phyloP scores from a whole-genome alignment of 2,797 vertebrate genomes.

The Iguana delicatissima region DNA sequence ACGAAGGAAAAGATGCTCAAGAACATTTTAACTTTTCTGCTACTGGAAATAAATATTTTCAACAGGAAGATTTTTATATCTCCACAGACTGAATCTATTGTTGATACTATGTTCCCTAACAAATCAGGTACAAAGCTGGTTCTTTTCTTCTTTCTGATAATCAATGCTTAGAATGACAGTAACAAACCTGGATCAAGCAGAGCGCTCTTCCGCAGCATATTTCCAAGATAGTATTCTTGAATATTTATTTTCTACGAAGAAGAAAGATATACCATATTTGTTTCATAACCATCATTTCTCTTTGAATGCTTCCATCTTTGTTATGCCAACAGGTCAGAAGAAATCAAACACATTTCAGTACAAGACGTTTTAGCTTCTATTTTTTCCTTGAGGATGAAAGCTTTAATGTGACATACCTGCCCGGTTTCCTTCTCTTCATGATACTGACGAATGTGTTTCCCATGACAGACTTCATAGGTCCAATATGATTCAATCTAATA shows the following conservation, averaged over 20 bases:
- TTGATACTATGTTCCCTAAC: neutral
- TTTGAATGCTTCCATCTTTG: slow-evolving; percentile 23
- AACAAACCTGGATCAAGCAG: slow-evolving; percentile 85
- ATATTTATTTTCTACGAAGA: slow-evolving; percentile 90
- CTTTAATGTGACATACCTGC: slow-evolving; percentile 84
- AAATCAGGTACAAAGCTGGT: too few relatives aligned
- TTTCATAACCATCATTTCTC: neutral
- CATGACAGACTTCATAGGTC: slow-evolving; percentile 98
- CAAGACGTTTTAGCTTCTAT: neutral
- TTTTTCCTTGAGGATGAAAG: neutral
- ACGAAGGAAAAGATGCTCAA: neutral
- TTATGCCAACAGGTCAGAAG: neutral
- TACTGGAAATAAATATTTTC: neutral
- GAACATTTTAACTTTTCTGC: neutral
- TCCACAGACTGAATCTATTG: neutral
- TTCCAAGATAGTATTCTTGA: slow-evolving; percentile 96
- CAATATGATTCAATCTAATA: slow-evolving; percentile 96
- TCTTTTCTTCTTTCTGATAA: neutral
- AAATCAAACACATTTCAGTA: neutral
- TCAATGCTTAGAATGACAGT: slow-evolving; percentile 17
- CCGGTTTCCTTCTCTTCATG: slow-evolving; percentile 98
- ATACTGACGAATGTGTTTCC: slow-evolving; percentile 96
- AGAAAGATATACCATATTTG: slow-evolving; percentile 43
- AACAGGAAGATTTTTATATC: neutral
- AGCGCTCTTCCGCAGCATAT: slow-evolving; percentile 82